Evolutionary conservation across 2,113 vertebrate species (phyloP).

Genomic region (Nycticorax nycticorax): DNA sequence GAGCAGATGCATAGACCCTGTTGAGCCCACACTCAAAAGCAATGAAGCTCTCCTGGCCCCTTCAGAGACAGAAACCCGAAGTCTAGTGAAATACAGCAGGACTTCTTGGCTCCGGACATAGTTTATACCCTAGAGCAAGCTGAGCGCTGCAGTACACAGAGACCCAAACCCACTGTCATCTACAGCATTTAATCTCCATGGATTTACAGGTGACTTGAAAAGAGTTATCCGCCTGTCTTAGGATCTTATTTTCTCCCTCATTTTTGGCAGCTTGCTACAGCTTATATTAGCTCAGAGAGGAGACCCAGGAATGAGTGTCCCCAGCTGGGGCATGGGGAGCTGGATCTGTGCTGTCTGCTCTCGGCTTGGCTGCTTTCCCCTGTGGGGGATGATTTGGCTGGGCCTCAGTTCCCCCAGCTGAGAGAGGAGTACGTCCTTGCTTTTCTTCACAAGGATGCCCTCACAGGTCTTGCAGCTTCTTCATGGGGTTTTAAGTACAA

Average conservation of each 20-base stretch:
- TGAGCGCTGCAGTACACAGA: background rate
- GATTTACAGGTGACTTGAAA: slow-evolving; percentile 17
- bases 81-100: background rate
- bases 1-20: background rate
- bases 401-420: background rate
- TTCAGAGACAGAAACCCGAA: background rate
- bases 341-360: background rate
- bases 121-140: background rate
- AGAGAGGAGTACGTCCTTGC: fast-evolving
- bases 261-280: background rate
- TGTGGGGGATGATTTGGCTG: background rate
- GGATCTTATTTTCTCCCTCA: background rate
- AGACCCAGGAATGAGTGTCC: background rate
- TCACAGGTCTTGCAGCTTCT: background rate
- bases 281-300: background rate
- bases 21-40: background rate
- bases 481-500: background rate
- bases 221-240: background rate
- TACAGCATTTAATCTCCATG: background rate
- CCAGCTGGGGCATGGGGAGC: background rate
- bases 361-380: background rate
- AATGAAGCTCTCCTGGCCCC: background rate
- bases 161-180: background rate
- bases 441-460: background rate
- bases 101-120: background rate